Evolutionary conservation across 2,797 vertebrate species (phyloP).

Genomic region (Synaphobranchus kaupii): DNA sequence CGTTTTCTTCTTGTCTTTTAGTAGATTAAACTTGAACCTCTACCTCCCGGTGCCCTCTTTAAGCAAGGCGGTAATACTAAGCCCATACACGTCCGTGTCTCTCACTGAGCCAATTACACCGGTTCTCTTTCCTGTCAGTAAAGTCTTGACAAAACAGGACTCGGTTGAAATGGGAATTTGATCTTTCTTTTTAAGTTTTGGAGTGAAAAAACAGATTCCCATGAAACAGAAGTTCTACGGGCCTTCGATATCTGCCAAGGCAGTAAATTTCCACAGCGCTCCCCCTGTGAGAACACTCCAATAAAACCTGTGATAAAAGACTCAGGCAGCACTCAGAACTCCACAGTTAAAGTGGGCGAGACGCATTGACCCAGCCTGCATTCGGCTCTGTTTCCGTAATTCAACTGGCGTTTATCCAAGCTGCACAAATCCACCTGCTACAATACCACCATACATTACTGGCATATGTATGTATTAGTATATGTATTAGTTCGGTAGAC

Average conservation of each 20-base stretch:
- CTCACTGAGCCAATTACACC: slow-evolving; percentile 11
- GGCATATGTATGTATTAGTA: too few species aligned
- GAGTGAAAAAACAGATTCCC: background rate
- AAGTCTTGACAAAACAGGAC: background rate
- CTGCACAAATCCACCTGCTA: background rate
- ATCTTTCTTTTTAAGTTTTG: background rate
- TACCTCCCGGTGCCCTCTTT: background rate
- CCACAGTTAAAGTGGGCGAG: background rate
- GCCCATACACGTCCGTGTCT: background rate
- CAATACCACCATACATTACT: background rate
- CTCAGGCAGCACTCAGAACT: background rate
- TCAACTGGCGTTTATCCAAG: background rate
- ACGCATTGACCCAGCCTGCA: background rate
- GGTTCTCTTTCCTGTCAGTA: slow-evolving; percentile 1
- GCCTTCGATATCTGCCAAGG: slow-evolving; percentile 11
- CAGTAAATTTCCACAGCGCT: slow-evolving; percentile 3
- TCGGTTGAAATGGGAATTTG: slow-evolving; percentile 5
- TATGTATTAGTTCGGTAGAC: too few species aligned
- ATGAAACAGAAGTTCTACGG: background rate
- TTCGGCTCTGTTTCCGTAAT: background rate
- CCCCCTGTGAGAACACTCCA: slow-evolving; percentile 5
- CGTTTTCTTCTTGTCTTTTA: background rate
- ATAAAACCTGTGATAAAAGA: slow-evolving; percentile 24
- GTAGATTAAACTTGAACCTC: slow-evolving; percentile 23
- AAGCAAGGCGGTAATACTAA: background rate